Evolutionary conservation across 1,140 invertebrate genomes (phyloP), one percentile per base, ranked within the genome.

Genomic region (Gerris buenoi): DNA sequence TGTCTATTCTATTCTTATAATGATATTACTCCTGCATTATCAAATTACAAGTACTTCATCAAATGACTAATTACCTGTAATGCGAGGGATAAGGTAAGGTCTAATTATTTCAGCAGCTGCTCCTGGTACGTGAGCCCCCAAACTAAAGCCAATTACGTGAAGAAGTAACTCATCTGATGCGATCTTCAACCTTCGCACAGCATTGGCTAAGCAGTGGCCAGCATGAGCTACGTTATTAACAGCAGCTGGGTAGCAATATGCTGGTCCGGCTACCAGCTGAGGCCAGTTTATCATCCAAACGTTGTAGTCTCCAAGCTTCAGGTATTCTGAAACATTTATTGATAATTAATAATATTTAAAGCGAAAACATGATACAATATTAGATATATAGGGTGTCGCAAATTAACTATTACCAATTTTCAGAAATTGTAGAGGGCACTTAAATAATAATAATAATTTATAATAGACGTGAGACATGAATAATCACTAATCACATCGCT

Each of bases 91-190:
- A 71, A 76, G 78, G 68, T 81, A 82, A 0, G 81, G 81, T 2
- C 70, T 73, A 1, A 87, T 72, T 29, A 74, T 71, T 63, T 80
- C 77, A 0, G 84, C 82, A 5, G 84, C 69, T 70, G 79, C 83
- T 61, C 81, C 85, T 0, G 84, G 78, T 1, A 85, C 77, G 59
- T 85, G 83, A 1, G 83, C 82, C 2, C 87, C 86, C 22, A 88
- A 72, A 60, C 85, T 87, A 74, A 87, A 87, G 0, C 87, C 86
- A 46, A 88, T 82, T 1, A 85, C 72, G 71, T 88, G 86, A 25
- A 88, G 33, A 10, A 10, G 33, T 18, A 46, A 46, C 18, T 46
- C 33, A 46, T 18, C 33, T 18, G 33, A 46, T 46, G 33, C 33
- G 79, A 69, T 86, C 77, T 15, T 70, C 70, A 1, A 79, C 76